Conservation (phyloP, 2,888 invertebrate species). For the Amiota minor region DNA sequence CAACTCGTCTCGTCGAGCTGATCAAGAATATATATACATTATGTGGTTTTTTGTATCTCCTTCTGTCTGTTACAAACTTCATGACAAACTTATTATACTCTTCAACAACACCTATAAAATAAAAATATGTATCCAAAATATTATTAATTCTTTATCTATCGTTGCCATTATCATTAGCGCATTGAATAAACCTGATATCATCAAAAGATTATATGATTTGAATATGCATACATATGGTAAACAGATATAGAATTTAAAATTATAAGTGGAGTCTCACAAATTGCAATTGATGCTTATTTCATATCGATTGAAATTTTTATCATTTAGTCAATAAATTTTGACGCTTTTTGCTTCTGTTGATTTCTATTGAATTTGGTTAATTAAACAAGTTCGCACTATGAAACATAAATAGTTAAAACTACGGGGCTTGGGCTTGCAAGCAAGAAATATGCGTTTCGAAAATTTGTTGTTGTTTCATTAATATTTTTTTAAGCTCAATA, state of each 20-base stretch:
- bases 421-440: not conserved
- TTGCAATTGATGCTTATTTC: conserved; percentile 40
- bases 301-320: conserved; percentile 57
- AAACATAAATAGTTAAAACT: conserved; percentile 47
- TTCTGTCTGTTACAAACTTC: too few species aligned
- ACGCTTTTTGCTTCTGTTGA: conserved; percentile 66
- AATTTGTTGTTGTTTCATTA: conserved; percentile 47
- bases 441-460: conserved; percentile 51
- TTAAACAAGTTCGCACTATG: not conserved
- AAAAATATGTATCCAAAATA: conserved; percentile 57
- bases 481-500: conserved; percentile 31
- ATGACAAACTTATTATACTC: too few species aligned
- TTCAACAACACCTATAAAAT: conserved; percentile 41
- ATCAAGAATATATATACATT: too few species aligned
- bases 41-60: too few species aligned
- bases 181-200: conserved; percentile 31
- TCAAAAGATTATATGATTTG: too few species aligned
- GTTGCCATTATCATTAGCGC: conserved; percentile 53
- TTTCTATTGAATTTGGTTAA: conserved; percentile 9
- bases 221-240: too few species aligned
- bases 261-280: conserved; percentile 30
- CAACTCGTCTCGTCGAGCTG: too few species aligned
- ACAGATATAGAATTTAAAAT: too few species aligned
- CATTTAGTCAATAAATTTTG: conserved; percentile 64
- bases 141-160: conserved; percentile 47